Base-by-base conservation (phyloP, 2,797 vertebrate species). In the Acanthiza pusilla region DNA sequence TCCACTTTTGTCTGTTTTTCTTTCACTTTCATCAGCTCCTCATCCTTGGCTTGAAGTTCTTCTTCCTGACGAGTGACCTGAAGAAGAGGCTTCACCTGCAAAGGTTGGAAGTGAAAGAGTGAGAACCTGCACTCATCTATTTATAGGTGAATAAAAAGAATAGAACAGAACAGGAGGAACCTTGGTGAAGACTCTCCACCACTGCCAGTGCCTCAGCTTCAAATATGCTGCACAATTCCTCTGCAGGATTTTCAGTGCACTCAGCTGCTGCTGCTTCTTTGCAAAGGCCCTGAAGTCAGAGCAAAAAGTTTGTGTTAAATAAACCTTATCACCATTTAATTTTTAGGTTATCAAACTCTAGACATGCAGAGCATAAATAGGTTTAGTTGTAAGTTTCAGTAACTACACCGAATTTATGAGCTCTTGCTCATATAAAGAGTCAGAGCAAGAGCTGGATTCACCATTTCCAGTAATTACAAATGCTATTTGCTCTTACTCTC, bases 181-280 rank as follows among this genome's bases (percentile, higher is more conserved):
- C 99, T 99, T 99, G 2, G 99, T 99, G 98, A 99, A 99, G 78
- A 99, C 99, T 45, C 99, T 98, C 99, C 99, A 99, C 99, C 99
- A 99, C 97, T 99, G 99, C 99, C 99, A 99, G 97, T 99, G 99
- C 53, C 99, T 98, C 51, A 99, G 98, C 91, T 99, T 99, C 91
- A 99, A 95, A 95, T 99, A 99, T 0, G 99, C 99, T 4, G 99
- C 99, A 30, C 99, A 99, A 97, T 99, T 99, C 96, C 99, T 99
- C 98, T 99, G 99, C 51, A 99, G 97, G 76, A 99, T 99, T 97
- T 99, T 99, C 85, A 99, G 96, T 42, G 99, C 99, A 42, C 99
- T 99, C 78, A 99, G 97, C 89, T 99, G 99, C 96, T 99, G 99
- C 83, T 99, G 99, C 94, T 99, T 99, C 97, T 99, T 99, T 73